phyloP scores from a whole-genome alignment of 2,888 invertebrate species.

The Euphydryas editha region DNA sequence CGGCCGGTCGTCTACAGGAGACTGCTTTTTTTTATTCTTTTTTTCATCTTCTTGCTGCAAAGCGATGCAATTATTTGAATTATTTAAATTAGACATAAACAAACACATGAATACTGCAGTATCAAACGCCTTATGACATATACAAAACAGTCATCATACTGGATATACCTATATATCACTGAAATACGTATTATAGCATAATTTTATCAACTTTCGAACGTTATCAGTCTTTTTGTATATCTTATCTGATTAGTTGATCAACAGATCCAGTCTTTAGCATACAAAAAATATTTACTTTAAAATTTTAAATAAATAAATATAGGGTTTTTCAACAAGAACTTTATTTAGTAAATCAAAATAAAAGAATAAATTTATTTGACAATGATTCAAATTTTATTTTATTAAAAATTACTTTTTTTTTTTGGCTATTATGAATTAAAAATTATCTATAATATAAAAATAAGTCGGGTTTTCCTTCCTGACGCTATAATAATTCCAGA shows the following conservation, averaged over 20 bases:
- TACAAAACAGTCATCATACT: conserved; percentile 53
- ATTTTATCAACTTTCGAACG: conserved; percentile 66
- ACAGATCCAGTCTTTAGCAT: conserved; percentile 47
- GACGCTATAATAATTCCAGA: too few species aligned
- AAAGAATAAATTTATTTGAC: too few species aligned
- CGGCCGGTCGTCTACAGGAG: conserved; percentile 77
- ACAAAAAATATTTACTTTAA: background rate
- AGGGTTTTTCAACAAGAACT: too few species aligned
- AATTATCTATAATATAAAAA: too few species aligned
- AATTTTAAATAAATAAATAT: background rate
- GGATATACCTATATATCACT: conserved; percentile 31
- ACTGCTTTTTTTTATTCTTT: conserved; percentile 75
- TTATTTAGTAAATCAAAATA: too few species aligned
- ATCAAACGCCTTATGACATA: conserved; percentile 21
- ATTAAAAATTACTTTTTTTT: too few species aligned
- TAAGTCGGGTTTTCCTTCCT: too few species aligned
- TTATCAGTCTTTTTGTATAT: conserved; percentile 68
- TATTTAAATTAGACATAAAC: conserved; percentile 65
- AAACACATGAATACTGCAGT: conserved; percentile 34
- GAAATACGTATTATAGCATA: conserved; percentile 31
- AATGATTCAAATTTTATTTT: too few species aligned
- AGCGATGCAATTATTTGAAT: conserved; percentile 50
- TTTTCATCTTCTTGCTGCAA: conserved; percentile 79
- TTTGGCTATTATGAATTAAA: too few species aligned
- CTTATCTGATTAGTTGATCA: conserved; percentile 73